These are phyloP conservation scores for Empis livida DNA, from an alignment of 2,888 invertebrate species.

Conservation along the genomic window DNA sequence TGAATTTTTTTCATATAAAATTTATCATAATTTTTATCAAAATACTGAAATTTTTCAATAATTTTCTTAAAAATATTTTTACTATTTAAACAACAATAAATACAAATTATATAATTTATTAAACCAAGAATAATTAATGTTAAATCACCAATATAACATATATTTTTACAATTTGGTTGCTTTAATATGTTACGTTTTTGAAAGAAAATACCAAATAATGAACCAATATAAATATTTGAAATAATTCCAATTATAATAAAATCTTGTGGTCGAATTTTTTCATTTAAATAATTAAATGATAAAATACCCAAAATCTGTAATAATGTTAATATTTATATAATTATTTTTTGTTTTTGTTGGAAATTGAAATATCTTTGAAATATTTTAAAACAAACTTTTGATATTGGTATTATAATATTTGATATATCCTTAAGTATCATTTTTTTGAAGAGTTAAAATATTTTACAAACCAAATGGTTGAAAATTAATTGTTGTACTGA, in stretches of 20 bases:
- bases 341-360: no score
- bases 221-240: slow-evolving; percentile 12
- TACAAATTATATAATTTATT: not conserved
- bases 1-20: not conserved
- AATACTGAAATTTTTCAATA: not conserved
- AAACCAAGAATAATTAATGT: slow-evolving; percentile 18
- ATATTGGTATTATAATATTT: no score
- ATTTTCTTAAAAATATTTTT: not conserved
- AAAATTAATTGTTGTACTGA: no score
- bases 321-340: no score
- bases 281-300: slow-evolving; percentile 21
- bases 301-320: slow-evolving; percentile 24
- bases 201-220: slow-evolving; percentile 9
- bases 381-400: no score
- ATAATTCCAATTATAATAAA: slow-evolving; percentile 24
- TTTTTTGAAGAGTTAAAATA: no score
- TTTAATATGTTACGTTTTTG: slow-evolving; percentile 12
- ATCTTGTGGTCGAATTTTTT: slow-evolving; percentile 17
- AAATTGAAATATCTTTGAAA: no score
- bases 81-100: not conserved
- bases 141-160: slow-evolving; percentile 24
- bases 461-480: no score
- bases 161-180: slow-evolving; percentile 21
- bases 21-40: not conserved
- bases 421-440: no score